These are phyloP conservation scores for human (Homo sapiens) DNA, from an alignment of 2,113 vertebrate species.

Conservation along the genomic window DNA sequence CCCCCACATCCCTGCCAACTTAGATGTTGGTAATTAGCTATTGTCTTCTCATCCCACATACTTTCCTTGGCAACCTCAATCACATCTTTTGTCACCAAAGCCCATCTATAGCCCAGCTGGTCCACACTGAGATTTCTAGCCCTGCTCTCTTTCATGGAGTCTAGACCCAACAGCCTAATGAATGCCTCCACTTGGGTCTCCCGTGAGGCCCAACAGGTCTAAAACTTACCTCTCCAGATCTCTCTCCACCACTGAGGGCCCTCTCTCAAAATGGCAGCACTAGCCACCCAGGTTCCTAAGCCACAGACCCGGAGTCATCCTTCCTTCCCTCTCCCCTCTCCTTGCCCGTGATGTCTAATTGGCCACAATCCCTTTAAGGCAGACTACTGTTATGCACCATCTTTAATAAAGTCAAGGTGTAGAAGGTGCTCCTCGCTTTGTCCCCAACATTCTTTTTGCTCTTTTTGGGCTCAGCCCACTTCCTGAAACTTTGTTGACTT, in stretches of 20 bases:
- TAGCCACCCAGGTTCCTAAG: background rate
- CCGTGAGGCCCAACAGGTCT: background rate
- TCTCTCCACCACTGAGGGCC: background rate
- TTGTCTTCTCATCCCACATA: background rate
- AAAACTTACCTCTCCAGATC: background rate
- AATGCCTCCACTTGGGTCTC: background rate
- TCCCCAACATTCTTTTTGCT: background rate
- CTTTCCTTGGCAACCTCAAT: background rate
- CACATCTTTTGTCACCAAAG: background rate
- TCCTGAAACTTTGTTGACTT: constrained; percentile 35
- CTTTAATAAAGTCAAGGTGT: background rate
- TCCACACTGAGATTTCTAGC: background rate
- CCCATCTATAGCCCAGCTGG: background rate
- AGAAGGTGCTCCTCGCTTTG: background rate
- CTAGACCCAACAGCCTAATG: background rate
- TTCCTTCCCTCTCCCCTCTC: background rate
- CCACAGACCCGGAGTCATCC: background rate
- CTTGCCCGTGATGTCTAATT: background rate
- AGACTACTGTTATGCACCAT: background rate
- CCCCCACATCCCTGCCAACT: background rate
- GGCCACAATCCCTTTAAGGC: background rate
- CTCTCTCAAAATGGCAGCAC: background rate
- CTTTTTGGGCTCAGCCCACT: background rate
- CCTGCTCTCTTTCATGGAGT: background rate
- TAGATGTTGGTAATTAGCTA: background rate